Percentiles rank a stretch among this genome's conserved stretches.
phyloP scores from a whole-genome alignment of 2,888 invertebrate species.

The Napeogenes inachia region DNA sequence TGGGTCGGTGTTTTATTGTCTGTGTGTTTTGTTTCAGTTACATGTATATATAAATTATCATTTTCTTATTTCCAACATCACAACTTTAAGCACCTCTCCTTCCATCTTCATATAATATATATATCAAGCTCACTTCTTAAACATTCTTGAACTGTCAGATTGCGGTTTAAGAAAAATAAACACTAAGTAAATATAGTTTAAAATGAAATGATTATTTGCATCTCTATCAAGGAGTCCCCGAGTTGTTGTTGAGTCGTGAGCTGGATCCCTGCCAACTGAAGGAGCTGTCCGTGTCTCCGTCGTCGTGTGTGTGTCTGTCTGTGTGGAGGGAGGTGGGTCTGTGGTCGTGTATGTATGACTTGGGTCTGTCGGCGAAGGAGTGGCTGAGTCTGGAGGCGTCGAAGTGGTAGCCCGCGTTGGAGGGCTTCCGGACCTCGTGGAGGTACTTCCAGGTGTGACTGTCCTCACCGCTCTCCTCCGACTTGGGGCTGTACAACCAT shows the following conservation, averaged over 20 bases:
- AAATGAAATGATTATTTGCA: no score
- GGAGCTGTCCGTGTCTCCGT: constrained; percentile 69
- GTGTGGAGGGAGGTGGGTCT: constrained; percentile 41
- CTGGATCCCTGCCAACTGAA: constrained; percentile 69
- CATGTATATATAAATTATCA: background rate
- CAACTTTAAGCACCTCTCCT: no score
- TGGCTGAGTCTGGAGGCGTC: constrained; percentile 56
- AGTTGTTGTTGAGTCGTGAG: constrained; percentile 38
- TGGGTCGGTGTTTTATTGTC: no score
- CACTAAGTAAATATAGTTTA: no score
- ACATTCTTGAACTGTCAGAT: no score
- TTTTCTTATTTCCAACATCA: no score
- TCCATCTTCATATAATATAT: no score
- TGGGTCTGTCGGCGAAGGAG: constrained; percentile 43
- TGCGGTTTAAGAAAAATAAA: no score
- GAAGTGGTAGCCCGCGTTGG: constrained; percentile 66
- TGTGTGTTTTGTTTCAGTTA: no score
- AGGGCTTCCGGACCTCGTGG: constrained; percentile 64
- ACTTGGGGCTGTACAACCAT: constrained; percentile 68
- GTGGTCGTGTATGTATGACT: constrained; percentile 40
- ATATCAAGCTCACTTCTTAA: no score
- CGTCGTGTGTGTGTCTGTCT: constrained; percentile 42
- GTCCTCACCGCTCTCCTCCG: constrained; percentile 42
- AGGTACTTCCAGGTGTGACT: constrained; percentile 73
- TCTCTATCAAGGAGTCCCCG: background rate